Evolutionary conservation across 2,113 vertebrate species (phyloP).

Genomic region (Pygoscelis antarcticus): DNA sequence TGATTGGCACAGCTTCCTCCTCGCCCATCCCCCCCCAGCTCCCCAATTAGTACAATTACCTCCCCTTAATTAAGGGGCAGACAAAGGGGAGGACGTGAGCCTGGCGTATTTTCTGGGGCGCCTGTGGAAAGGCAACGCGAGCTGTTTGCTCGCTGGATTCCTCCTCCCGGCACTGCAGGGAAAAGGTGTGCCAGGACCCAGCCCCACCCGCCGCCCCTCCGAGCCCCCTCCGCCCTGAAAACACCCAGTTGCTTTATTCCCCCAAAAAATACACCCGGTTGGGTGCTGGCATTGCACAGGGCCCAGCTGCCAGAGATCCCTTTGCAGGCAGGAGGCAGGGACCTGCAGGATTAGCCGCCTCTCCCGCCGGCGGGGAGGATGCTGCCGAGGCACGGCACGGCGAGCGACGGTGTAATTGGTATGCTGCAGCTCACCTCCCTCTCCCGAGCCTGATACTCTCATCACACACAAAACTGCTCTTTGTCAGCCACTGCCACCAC

Average conservation of each 20-base stretch:
- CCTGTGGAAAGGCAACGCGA: neutral
- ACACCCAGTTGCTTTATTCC: neutral
- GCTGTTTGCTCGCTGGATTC: neutral
- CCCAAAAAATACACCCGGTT: neutral
- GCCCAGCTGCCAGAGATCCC: neutral
- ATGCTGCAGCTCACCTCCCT: slow-evolving; percentile 48
- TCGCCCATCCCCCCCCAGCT: neutral
- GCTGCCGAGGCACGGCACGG: neutral
- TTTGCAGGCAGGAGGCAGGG: neutral
- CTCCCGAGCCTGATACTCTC: slow-evolving; percentile 23
- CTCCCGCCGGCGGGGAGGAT: neutral
- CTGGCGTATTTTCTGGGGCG: neutral
- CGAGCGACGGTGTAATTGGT: slow-evolving; percentile 1
- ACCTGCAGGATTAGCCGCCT: neutral
- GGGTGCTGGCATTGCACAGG: neutral
- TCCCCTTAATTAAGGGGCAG: slow-evolving; percentile 13
- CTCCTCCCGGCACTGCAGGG: neutral
- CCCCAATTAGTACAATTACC: neutral
- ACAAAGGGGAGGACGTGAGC: slow-evolving; percentile 13
- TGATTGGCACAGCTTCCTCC: neutral
- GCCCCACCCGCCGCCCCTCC: neutral
- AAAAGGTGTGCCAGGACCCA: neutral
- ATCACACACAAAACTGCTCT: slow-evolving; percentile 53
- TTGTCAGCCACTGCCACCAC: slow-evolving; percentile 37
- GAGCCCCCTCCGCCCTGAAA: neutral